phyloP scores from a whole-genome alignment of 2,888 invertebrate genomes.

The Eulithis prunata region DNA sequence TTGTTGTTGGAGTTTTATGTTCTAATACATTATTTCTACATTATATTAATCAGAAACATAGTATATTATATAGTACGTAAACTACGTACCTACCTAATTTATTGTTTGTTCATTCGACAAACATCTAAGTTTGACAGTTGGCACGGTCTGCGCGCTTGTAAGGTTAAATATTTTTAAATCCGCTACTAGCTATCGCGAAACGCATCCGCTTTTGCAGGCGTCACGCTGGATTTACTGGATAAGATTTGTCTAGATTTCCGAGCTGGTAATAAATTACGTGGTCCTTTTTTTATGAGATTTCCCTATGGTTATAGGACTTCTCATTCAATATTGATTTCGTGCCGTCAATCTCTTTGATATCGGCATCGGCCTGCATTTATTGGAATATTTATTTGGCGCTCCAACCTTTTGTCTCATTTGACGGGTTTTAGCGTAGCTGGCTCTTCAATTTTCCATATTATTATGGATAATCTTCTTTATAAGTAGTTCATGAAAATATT shows the following conservation, averaged over 20 bases:
- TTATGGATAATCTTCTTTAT: neutral
- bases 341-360: neutral
- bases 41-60: slow-evolving; percentile 4
- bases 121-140: slow-evolving; percentile 2
- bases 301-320: neutral
- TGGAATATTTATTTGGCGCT: slow-evolving; percentile 1
- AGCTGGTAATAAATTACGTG: no score
- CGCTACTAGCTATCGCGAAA: no score
- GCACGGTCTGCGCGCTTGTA: neutral
- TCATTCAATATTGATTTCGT: slow-evolving; percentile 1
- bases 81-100: slow-evolving; percentile 5
- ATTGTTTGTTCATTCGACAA: slow-evolving; percentile 15
- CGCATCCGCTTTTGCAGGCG: no score
- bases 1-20: no score
- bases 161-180: no score
- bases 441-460: slow-evolving; percentile 11
- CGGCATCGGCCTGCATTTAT: slow-evolving; percentile 1
- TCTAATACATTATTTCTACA: no score
- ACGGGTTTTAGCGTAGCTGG: slow-evolving; percentile 7
- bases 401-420: slow-evolving; percentile 7
- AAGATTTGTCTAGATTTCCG: no score
- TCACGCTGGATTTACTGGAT: no score
- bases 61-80: no score
- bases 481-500: no score
- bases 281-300: no score